phyloP scores from a whole-genome alignment of 2,113 vertebrate genomes.

The Gasterosteus aculeatus region DNA sequence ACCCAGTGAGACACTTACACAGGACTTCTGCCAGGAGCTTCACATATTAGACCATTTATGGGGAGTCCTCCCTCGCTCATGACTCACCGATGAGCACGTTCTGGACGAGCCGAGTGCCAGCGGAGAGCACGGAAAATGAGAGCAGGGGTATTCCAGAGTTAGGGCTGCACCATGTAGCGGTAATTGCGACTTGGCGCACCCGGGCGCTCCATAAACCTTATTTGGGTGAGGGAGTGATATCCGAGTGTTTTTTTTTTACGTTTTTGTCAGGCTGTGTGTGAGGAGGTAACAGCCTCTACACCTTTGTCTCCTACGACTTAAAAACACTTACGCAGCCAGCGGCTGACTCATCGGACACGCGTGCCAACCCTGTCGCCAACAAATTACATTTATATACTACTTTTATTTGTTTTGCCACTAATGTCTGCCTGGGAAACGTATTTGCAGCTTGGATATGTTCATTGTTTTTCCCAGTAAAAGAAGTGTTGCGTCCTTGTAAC shows the following conservation, averaged over 20 bases:
- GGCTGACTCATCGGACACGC: constrained; percentile 30
- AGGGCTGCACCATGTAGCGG: constrained; percentile 51
- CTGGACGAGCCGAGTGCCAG: constrained; percentile 46
- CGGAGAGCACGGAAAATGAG: constrained; percentile 56
- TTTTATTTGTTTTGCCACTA: constrained; percentile 27
- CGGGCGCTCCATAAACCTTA: constrained; percentile 47
- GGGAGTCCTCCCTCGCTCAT: constrained; percentile 58
- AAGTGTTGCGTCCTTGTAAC: background rate
- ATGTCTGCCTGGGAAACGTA: constrained; percentile 10
- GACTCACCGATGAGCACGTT: constrained; percentile 67
- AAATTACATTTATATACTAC: constrained; percentile 13
- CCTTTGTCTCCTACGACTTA: constrained; percentile 44
- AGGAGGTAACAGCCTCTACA: constrained; percentile 29
- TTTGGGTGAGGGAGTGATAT: constrained; percentile 57
- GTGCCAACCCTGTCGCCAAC: constrained; percentile 11
- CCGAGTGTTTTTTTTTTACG: constrained; percentile 37
- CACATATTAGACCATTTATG: constrained; percentile 21
- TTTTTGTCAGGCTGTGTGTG: constrained; percentile 6
- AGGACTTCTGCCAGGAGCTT: constrained; percentile 48
- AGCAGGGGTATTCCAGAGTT: constrained; percentile 67
- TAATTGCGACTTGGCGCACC: constrained; percentile 63
- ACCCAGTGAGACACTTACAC: constrained; percentile 42
- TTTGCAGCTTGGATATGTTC: constrained; percentile 15
- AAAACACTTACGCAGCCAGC: constrained; percentile 26
- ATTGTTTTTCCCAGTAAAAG: constrained; percentile 14